phyloP scores from a whole-genome alignment of 2,113 vertebrate genomes.

The Anas platyrhynchos region DNA sequence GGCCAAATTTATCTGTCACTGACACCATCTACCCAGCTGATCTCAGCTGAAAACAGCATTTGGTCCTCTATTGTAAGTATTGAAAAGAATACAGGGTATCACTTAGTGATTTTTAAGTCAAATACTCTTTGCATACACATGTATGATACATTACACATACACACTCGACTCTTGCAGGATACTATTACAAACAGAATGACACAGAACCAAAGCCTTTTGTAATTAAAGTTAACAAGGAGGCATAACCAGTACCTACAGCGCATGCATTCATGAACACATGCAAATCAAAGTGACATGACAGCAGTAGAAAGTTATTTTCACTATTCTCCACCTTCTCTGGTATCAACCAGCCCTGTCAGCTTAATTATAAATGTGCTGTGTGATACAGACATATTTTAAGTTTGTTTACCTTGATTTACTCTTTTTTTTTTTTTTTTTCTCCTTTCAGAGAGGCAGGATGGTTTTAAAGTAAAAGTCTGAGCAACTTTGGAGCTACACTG shows the following conservation, averaged over 20 bases:
- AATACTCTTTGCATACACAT: not conserved
- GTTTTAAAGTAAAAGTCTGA: not conserved
- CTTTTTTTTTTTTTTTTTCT: not conserved
- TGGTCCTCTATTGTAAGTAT: not conserved
- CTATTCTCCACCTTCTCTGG: not conserved
- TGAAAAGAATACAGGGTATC: not conserved
- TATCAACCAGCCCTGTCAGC: not conserved
- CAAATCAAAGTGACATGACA: constrained; percentile 32
- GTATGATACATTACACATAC: not conserved
- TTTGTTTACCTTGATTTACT: not conserved
- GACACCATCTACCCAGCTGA: not conserved
- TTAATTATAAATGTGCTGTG: not conserved
- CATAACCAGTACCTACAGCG: not conserved
- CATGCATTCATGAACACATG: not conserved
- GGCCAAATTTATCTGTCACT: not conserved
- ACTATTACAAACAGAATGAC: not conserved
- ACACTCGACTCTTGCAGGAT: not conserved
- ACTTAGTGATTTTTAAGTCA: not conserved
- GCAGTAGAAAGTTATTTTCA: constrained; percentile 8
- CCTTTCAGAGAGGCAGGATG: not conserved
- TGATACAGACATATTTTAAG: constrained; percentile 1
- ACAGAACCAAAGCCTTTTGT: not conserved
- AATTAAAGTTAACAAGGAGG: constrained; percentile 9
- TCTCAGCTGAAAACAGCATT: not conserved
- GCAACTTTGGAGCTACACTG: not conserved